phyloP scores from a whole-genome alignment of 2,888 invertebrate genomes.

The Lasioglossum morio region DNA sequence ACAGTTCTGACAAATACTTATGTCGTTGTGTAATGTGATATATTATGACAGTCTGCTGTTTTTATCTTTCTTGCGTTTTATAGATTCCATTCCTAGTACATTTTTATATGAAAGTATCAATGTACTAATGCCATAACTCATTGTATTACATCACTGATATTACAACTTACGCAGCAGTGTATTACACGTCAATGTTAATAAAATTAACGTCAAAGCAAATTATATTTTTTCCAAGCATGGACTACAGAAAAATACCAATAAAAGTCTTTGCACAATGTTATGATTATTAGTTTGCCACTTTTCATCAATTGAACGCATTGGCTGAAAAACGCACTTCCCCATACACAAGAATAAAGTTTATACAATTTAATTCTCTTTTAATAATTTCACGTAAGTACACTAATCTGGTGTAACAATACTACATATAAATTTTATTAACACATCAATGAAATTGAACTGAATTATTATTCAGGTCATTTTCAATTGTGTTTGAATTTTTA shows the following conservation, averaged over 20 bases:
- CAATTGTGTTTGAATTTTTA: background rate
- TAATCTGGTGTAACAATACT: background rate
- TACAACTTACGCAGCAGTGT: no score
- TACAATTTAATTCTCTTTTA: background rate
- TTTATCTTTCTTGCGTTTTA: background rate
- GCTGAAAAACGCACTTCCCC: background rate
- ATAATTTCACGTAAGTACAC: background rate
- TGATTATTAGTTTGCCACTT: background rate
- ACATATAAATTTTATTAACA: background rate
- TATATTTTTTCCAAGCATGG: background rate
- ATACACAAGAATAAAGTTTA: no score
- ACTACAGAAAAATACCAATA: background rate
- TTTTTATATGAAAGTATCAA: background rate
- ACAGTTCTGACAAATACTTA: no score
- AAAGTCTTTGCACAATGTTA: background rate
- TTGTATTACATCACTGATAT: background rate
- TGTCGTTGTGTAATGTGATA: no score
- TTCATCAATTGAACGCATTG: background rate
- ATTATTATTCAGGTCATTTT: background rate
- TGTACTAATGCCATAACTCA: background rate
- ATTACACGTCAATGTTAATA: no score
- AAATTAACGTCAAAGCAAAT: background rate
- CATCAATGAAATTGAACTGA: background rate
- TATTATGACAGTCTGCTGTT: background rate
- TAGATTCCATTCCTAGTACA: background rate